phyloP scores from a whole-genome alignment of 92 coral and sea anemone species.

The Palythoa heliodiscus region DNA sequence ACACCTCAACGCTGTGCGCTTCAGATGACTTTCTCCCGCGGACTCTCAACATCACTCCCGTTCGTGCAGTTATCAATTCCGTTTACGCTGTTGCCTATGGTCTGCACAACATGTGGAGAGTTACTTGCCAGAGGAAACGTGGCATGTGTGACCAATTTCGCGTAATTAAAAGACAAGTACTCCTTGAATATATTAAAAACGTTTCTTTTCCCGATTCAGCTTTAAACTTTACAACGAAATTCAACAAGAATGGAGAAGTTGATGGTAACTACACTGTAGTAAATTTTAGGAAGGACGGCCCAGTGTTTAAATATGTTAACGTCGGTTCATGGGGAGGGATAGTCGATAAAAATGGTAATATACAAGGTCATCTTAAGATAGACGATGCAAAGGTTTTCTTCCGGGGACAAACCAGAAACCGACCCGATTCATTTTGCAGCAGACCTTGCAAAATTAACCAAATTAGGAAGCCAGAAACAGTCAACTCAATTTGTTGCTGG shows the following conservation, averaged over 20 bases:
- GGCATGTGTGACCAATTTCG: conserved; percentile 44
- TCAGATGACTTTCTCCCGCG: conserved; percentile 33
- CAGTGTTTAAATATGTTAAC: conserved; percentile 30
- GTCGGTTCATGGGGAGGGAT: conserved; percentile 53
- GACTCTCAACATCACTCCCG: conserved; percentile 53
- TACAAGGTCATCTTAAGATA: conserved; percentile 42
- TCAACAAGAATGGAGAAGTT: conserved; percentile 54
- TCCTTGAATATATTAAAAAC: conserved; percentile 48
- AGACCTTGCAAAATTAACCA: conserved; percentile 33
- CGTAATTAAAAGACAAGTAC: conserved; percentile 31
- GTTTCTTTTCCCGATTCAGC: conserved; percentile 59
- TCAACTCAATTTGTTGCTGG: conserved; percentile 50
- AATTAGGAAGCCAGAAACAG: conserved; percentile 21
- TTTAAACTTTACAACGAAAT: conserved; percentile 42
- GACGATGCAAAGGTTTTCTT: conserved; percentile 42
- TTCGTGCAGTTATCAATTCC: conserved; percentile 53
- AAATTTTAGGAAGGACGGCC: conserved; percentile 34
- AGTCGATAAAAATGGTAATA: conserved; percentile 39
- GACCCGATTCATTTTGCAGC: conserved; percentile 53
- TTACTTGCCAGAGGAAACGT: conserved; percentile 35
- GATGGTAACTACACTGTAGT: conserved; percentile 58
- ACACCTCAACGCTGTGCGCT: conserved; percentile 1
- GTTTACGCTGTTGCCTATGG: conserved; percentile 57
- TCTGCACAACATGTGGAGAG: conserved; percentile 50
- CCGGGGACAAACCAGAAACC: not conserved